Conservation (phyloP, 2,113 vertebrate species). For the Paradisaea rubra region DNA sequence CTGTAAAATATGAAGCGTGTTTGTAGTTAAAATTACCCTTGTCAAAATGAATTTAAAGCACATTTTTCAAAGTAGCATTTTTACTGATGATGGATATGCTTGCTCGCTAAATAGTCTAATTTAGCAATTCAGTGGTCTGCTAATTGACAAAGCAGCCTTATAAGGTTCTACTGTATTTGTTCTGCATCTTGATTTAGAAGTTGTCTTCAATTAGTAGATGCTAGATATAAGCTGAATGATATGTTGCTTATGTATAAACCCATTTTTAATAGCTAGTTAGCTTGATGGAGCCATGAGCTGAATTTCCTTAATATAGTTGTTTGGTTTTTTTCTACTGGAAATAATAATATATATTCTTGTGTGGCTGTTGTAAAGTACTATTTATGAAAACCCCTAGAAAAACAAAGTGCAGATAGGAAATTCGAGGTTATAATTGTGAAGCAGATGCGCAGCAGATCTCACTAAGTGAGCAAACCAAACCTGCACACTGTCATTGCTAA, state of each 20-base stretch:
- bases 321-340: neutral
- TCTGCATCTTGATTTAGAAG: neutral
- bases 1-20: neutral
- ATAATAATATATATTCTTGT: neutral
- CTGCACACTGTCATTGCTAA: neutral
- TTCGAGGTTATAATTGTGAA: neutral
- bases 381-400: neutral
- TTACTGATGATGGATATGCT: neutral
- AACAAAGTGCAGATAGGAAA: neutral
- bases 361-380: neutral
- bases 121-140: neutral
- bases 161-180: neutral
- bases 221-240: neutral
- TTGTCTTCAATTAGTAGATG: neutral
- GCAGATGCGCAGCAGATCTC: neutral
- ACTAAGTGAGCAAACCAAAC: neutral
- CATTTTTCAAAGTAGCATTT: neutral
- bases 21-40: neutral
- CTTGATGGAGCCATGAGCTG: neutral
- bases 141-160: neutral
- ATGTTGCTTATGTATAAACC: neutral
- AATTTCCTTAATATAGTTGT: neutral
- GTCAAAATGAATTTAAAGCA: neutral
- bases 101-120: neutral
- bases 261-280: neutral